Conservation (phyloP, 2,888 invertebrate species). For the Hypercompe scribonia region DNA sequence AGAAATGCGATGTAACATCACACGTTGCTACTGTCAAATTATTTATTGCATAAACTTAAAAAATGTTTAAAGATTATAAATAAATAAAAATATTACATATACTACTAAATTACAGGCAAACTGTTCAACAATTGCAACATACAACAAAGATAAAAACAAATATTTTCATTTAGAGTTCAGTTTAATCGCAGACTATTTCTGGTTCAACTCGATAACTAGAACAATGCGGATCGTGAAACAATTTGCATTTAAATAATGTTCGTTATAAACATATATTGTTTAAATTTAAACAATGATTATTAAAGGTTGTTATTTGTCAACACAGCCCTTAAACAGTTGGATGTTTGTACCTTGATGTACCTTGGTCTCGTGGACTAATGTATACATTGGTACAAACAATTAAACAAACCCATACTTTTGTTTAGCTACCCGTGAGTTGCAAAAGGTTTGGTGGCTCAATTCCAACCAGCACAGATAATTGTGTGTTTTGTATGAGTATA, state of each 20-base stretch:
- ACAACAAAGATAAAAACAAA: conserved; percentile 18
- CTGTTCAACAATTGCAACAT: neutral
- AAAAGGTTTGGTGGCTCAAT: neutral
- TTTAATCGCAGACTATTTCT: conserved; percentile 51
- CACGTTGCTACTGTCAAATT: neutral
- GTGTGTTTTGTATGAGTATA: no score
- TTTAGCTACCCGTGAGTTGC: conserved; percentile 25
- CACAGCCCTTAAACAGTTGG: conserved; percentile 66
- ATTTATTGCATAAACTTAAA: neutral
- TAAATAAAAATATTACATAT: neutral
- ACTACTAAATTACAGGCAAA: neutral
- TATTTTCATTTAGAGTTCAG: conserved; percentile 37
- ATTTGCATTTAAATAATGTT: conserved; percentile 73
- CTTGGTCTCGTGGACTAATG: conserved; percentile 40
- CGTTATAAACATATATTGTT: conserved; percentile 72
- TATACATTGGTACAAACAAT: conserved; percentile 44
- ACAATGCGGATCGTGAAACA: conserved; percentile 65
- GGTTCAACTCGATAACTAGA: conserved; percentile 51
- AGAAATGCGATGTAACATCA: neutral
- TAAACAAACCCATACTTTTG: conserved; percentile 31
- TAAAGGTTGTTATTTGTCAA: conserved; percentile 78
- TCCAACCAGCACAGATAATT: neutral
- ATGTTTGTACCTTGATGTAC: conserved; percentile 50
- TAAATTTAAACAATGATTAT: conserved; percentile 73
- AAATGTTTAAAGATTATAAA: neutral